Conservation (phyloP, 2,113 vertebrate genomes). For the Callospermophilus lateralis region DNA sequence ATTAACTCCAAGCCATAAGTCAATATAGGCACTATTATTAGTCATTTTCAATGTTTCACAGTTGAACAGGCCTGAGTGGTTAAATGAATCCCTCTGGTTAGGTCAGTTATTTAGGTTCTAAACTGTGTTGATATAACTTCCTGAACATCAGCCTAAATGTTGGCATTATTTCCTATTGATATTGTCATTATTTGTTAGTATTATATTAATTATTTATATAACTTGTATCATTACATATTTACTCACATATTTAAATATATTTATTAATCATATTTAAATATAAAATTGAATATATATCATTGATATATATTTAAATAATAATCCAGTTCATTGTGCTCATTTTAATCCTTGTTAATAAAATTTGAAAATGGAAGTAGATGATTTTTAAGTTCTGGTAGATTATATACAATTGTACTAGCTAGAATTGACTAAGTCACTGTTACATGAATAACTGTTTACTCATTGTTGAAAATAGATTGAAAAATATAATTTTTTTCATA, state of each 20-base stretch:
- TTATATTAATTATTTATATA: neutral
- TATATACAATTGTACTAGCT: neutral
- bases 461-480: neutral
- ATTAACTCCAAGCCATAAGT: neutral
- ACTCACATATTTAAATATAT: neutral
- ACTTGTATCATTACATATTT: neutral
- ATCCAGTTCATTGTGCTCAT: neutral
- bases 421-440: neutral
- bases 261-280: neutral
- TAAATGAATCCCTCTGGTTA: neutral
- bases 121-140: neutral
- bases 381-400: neutral
- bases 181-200: neutral
- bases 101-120: neutral
- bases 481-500: neutral
- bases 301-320: neutral
- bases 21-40: neutral
- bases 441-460: neutral
- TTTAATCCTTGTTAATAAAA: neutral
- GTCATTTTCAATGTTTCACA: neutral
- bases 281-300: neutral
- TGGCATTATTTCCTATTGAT: neutral
- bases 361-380: neutral
- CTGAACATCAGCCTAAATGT: neutral
- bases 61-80: neutral